Evolutionary conservation across 2,797 vertebrate species (phyloP).

Genomic region (Onychomys arenicola): DNA sequence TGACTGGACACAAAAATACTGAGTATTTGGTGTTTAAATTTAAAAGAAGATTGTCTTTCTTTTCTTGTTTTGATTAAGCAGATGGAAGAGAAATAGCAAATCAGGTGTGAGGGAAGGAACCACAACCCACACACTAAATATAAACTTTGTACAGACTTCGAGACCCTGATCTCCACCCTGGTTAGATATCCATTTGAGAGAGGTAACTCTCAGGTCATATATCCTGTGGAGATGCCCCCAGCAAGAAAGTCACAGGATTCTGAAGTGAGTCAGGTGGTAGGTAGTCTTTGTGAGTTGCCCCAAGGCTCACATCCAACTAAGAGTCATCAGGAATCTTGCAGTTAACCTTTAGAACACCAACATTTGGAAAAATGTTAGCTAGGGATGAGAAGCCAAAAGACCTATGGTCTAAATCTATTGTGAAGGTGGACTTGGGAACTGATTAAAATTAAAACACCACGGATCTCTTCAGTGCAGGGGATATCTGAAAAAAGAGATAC

Average conservation of each 20-base stretch:
- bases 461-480: not conserved
- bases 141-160: not conserved
- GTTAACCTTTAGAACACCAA: not conserved
- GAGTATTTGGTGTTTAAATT: not conserved
- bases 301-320: not conserved
- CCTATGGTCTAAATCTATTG: not conserved
- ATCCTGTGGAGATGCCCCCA: not conserved
- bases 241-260: not conserved
- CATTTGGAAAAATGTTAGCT: slow-evolving; percentile 6
- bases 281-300: not conserved
- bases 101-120: not conserved
- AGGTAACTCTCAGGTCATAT: not conserved
- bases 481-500: not conserved
- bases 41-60: not conserved
- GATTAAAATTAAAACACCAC: slow-evolving; percentile 25
- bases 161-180: not conserved
- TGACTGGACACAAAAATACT: not conserved
- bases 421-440: not conserved
- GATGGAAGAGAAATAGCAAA: not conserved
- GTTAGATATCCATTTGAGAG: not conserved
- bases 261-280: not conserved
- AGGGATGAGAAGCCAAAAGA: slow-evolving; percentile 17
- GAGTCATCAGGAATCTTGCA: not conserved
- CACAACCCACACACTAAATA: not conserved
- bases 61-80: not conserved